These are phyloP conservation scores for Beaufortia kweichowensis DNA, from an alignment of 2,113 vertebrate genomes.

Conservation along the genomic window DNA sequence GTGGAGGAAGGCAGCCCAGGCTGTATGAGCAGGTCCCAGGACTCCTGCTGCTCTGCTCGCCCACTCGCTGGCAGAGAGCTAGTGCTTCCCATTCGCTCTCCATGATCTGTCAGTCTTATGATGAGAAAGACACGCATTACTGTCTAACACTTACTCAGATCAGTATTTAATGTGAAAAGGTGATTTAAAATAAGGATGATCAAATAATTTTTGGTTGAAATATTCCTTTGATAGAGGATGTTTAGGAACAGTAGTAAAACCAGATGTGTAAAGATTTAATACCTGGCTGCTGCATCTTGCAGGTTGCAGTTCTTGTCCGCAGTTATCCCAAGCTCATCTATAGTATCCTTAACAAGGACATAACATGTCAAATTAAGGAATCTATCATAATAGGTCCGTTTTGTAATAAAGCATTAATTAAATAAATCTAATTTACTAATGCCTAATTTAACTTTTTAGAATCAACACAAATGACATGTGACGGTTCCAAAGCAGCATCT, in stretches of 20 bases:
- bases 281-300: slow-evolving; percentile 83
- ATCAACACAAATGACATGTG: no score
- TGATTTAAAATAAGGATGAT: background rate
- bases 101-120: slow-evolving; percentile 63
- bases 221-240: no score
- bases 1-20: slow-evolving; percentile 52
- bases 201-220: no score
- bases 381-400: no score
- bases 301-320: slow-evolving; percentile 79
- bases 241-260: no score
- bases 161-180: background rate
- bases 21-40: slow-evolving; percentile 64
- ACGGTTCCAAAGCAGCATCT: no score
- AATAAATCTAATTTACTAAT: no score
- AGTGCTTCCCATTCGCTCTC: slow-evolving; percentile 64
- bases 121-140: background rate
- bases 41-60: slow-evolving; percentile 64
- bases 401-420: background rate
- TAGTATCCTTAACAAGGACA: slow-evolving; percentile 67
- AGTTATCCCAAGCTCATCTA: slow-evolving; percentile 72
- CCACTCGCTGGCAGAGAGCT: slow-evolving; percentile 64
- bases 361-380: background rate
- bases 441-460: no score
- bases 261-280: no score
- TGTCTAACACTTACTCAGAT: background rate